A percentile compares a stretch with the other conserved stretches of the same genome.
Conservation (phyloP, 92 coral and sea anemone species). For the Epizoanthus ramosus region DNA sequence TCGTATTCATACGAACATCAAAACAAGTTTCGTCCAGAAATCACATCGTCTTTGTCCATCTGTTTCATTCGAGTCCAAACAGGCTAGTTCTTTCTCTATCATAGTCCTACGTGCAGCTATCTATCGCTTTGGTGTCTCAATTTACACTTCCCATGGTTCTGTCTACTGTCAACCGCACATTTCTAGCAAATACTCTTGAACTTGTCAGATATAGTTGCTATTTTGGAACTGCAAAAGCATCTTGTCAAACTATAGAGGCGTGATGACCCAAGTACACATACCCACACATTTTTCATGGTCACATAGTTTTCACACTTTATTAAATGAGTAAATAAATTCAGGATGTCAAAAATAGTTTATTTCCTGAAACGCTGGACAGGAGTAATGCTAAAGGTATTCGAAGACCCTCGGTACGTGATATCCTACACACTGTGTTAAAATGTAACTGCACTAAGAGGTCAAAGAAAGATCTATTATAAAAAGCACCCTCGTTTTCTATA, state of each 20-base stretch:
- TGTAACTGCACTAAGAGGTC: constrained; percentile 10
- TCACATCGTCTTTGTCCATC: constrained; percentile 5
- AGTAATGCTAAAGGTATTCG: constrained; percentile 18
- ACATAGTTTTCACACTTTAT: constrained; percentile 39
- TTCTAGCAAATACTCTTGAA: constrained; percentile 16
- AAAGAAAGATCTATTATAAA: constrained; percentile 4
- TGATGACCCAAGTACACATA: constrained; percentile 13
- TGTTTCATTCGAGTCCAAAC: background rate
- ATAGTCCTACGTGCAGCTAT: constrained; percentile 38
- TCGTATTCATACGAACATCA: constrained; percentile 36
- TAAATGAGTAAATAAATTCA: constrained; percentile 10
- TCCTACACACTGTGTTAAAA: background rate
- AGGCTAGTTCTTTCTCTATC: background rate
- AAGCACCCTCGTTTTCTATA: background rate
- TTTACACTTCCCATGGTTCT: constrained; percentile 7
- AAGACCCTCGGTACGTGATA: constrained; percentile 31
- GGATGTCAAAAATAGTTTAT: constrained; percentile 24
- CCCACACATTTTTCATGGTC: constrained; percentile 8
- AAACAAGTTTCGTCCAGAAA: constrained; percentile 34
- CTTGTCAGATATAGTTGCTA: constrained; percentile 22
- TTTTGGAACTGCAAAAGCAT: constrained; percentile 20
- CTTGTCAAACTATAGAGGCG: constrained; percentile 19
- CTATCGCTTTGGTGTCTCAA: constrained; percentile 6
- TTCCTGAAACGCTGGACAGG: constrained; percentile 22
- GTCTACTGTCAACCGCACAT: constrained; percentile 14